These are phyloP conservation scores for Crypturellus undulatus DNA, from an alignment of 2,113 vertebrate genomes.

Conservation along the genomic window DNA sequence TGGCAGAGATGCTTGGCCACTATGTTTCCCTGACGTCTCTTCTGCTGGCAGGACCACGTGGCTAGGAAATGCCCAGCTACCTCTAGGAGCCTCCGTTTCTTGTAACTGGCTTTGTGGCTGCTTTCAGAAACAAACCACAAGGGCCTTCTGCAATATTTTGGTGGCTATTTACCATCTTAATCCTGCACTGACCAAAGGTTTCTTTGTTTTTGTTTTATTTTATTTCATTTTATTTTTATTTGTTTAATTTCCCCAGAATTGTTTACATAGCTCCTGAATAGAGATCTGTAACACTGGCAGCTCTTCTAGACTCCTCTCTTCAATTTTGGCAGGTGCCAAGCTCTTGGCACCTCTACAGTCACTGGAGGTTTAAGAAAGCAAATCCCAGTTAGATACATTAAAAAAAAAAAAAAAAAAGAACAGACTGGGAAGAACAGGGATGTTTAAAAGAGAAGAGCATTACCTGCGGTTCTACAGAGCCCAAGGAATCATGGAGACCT, in stretches of 20 bases:
- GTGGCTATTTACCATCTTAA: background rate
- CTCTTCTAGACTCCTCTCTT: background rate
- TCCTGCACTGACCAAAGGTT: background rate
- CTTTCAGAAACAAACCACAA: background rate
- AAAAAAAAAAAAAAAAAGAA: too few relatives aligned
- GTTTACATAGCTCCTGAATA: rapidly evolving
- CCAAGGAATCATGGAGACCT: background rate
- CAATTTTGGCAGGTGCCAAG: too few relatives aligned
- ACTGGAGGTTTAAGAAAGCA: too few relatives aligned
- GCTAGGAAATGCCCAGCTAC: background rate
- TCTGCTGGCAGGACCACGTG: rapidly evolving
- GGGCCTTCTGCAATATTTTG: background rate
- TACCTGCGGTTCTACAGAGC: background rate
- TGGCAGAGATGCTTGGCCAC: background rate
- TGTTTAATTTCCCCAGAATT: background rate
- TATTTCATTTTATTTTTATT: too few relatives aligned
- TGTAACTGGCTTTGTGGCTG: background rate
- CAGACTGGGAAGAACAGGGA: too few relatives aligned
- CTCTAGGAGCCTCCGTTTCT: background rate
- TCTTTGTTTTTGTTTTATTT: background rate
- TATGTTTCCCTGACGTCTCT: rapidly evolving
- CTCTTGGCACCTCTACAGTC: too few relatives aligned
- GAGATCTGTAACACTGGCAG: rapidly evolving
- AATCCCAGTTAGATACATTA: too few relatives aligned
- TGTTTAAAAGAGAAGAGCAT: too few relatives aligned